A percentile compares a stretch with the other conserved stretches of the same genome.
phyloP scores from a whole-genome alignment of 2,888 invertebrate genomes.

The Julus scandinavius region DNA sequence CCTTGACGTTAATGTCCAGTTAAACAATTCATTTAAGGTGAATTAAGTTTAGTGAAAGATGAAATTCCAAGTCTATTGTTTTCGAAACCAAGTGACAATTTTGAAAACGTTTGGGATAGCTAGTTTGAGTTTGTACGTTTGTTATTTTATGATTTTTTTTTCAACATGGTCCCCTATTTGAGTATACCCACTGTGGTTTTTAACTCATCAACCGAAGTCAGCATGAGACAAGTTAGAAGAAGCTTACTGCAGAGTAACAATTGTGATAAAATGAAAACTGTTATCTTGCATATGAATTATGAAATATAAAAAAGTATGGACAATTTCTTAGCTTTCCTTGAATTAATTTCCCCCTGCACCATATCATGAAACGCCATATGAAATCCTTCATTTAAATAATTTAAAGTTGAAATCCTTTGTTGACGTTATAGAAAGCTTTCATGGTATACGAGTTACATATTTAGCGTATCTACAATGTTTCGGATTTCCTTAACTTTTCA shows the following conservation, averaged over 20 bases:
- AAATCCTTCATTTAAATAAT: constrained; percentile 1
- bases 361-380: not conserved
- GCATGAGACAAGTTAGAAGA: not conserved
- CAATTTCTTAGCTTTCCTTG: not conserved
- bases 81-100: not conserved
- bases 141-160: not conserved
- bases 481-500: not conserved
- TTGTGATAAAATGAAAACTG: constrained; percentile 21
- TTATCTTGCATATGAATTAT: not conserved
- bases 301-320: constrained; percentile 23
- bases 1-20: no score
- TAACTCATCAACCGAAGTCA: not conserved
- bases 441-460: not conserved
- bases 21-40: no score
- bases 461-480: not conserved
- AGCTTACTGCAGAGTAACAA: not conserved
- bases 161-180: not conserved
- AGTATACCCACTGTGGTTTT: not conserved
- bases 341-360: not conserved
- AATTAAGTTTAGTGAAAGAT: no score
- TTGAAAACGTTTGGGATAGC: not conserved
- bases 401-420: not conserved
- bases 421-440: not conserved
- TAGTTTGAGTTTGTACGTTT: not conserved
- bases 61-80: no score